These are phyloP conservation scores for Emydoidea blandingii DNA, from an alignment of 2,797 vertebrate genomes.

Conservation along the genomic window DNA sequence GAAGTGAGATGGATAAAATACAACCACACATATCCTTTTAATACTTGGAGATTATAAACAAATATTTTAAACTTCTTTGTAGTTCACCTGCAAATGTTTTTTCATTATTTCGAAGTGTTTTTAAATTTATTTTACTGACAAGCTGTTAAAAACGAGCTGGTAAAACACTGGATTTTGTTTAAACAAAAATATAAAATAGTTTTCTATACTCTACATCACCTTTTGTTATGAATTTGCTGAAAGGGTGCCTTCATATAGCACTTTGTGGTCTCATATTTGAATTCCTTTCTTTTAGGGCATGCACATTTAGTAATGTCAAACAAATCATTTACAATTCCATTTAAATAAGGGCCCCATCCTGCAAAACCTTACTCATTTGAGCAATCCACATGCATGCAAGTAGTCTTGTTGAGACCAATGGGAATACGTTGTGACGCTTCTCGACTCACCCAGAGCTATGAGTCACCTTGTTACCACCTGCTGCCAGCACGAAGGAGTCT, in stretches of 20 bases:
- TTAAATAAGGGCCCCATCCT: background rate
- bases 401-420: background rate
- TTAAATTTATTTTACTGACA: background rate
- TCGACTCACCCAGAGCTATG: background rate
- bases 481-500: background rate
- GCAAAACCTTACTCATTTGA: background rate
- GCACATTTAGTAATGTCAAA: background rate
- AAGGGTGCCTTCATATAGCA: background rate
- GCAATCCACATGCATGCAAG: accelerated
- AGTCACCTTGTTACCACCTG: background rate
- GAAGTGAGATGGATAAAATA: background rate
- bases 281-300: background rate
- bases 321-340: background rate
- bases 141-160: background rate
- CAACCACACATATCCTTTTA: background rate
- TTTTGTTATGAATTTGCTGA: background rate
- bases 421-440: background rate
- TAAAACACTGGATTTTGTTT: background rate
- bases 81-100: background rate
- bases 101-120: conserved; percentile 28
- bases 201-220: accelerated
- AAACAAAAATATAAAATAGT: background rate
- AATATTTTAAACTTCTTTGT: conserved; percentile 29
- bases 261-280: background rate
- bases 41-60: conserved; percentile 2